Evolutionary conservation across 2,113 vertebrate genomes (phyloP).

Genomic region (Psophia crepitans): DNA sequence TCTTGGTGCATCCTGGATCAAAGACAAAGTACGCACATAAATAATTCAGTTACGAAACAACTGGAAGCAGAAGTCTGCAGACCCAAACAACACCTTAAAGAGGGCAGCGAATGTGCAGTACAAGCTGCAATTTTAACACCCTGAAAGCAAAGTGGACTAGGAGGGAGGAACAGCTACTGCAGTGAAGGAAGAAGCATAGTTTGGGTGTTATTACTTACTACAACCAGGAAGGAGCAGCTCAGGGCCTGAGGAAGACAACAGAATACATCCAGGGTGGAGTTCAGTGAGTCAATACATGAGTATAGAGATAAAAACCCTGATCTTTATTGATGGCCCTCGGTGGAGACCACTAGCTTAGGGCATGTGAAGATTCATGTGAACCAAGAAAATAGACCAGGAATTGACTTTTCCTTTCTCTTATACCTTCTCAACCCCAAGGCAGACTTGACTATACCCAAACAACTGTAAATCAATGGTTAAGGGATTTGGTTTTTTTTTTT

Average conservation of each 20-base stretch:
- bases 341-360: background rate
- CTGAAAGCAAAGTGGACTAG: background rate
- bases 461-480: background rate
- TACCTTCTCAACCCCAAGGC: background rate
- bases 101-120: background rate
- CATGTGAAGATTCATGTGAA: background rate
- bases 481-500: background rate
- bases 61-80: background rate
- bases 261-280: background rate
- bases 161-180: background rate
- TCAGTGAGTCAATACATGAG: background rate
- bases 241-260: background rate
- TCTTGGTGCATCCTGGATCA: slow-evolving; percentile 49
- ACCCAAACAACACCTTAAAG: background rate
- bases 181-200: background rate
- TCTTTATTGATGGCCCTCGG: background rate
- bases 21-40: background rate
- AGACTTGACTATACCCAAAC: background rate
- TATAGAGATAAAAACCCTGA: background rate
- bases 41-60: slow-evolving; percentile 1
- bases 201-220: background rate
- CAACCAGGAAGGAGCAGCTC: background rate
- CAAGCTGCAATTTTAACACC: background rate
- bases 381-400: background rate
- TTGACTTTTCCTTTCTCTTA: background rate